Conservation (phyloP, 2,113 vertebrate genomes). For the Pseudorectes ferrugineus region DNA sequence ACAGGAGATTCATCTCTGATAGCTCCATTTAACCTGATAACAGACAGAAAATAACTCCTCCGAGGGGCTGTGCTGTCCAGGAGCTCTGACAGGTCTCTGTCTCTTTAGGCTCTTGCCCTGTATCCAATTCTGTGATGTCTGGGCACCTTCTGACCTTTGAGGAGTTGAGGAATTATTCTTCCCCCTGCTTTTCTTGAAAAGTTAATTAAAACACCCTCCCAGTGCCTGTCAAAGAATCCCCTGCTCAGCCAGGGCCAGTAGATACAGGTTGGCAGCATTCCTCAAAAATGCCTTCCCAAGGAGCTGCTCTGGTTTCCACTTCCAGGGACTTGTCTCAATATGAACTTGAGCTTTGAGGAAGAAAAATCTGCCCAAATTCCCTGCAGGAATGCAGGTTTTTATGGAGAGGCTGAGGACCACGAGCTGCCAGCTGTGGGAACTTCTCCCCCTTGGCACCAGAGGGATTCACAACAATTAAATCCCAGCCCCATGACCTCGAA, state of each 20-base stretch:
- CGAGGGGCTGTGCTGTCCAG: neutral
- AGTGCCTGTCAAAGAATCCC: neutral
- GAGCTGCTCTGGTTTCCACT: neutral
- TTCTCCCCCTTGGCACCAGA: neutral
- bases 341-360: neutral
- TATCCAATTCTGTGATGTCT: neutral
- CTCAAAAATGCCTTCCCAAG: neutral
- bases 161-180: conserved; percentile 10
- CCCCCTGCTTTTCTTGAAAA: neutral
- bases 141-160: conserved; percentile 9
- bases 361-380: neutral
- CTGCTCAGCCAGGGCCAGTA: conserved; percentile 25
- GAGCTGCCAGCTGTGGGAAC: neutral
- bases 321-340: neutral
- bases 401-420: neutral
- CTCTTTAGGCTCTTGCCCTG: neutral
- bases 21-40: neutral
- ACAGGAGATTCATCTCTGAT: neutral
- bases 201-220: conserved; percentile 40
- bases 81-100: conserved; percentile 27
- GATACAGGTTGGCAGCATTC: conserved; percentile 58
- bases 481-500: neutral
- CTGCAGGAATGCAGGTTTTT: neutral
- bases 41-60: conserved; percentile 29
- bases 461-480: neutral